Base-by-base conservation (phyloP, 2,888 invertebrate genomes). In the Meliscaeva auricollis region DNA sequence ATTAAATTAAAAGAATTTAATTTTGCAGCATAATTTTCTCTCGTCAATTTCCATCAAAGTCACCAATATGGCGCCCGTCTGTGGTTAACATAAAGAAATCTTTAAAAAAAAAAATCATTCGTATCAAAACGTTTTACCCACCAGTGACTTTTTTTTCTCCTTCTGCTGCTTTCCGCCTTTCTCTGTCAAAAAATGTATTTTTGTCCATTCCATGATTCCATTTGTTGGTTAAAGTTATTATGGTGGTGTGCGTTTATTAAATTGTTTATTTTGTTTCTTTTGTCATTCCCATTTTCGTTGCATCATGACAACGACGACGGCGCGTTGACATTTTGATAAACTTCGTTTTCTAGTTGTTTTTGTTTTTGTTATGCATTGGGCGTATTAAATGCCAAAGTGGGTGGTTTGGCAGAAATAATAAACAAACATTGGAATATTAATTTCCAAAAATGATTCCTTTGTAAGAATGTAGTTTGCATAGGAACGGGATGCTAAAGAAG, bases 41-140 rank as follows among this genome's bases (percentile, higher is more conserved):
- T 22, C n/a, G 4, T 13, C 1, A 22, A 66, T 17, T 35, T 50
- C 13, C 9, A 3, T 20, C 20, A 80, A 58, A 52, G 20, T 15
- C 32, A 26, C 75, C 84, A 84, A 84, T 66, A 84, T 84, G 84
- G 84, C 84, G 84, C 60, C 80, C 22, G 56, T 17, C 62, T 41
- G 13, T 8, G 41, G 35, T 80, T 75, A 38, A 68, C 52, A 38
- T 1, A 6, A 62, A 60, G 48, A 41, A 66, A 50, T 50, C 66
- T 66, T 38, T 20, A 62, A 44, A 30, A 13, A 68, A 26, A 82
- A 54, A 52, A 68, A 50, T 30, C 26, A 66, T 32, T 20, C 26
- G 56, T 64, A 60, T 44, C 30, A 22, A 66, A 38, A 3, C 9
- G 9, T 80, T 80, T 78, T 68, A 54, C 26, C 26, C 26, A 15